Conservation (phyloP, 2,113 vertebrate genomes). For the Notarius lentiginosus region DNA sequence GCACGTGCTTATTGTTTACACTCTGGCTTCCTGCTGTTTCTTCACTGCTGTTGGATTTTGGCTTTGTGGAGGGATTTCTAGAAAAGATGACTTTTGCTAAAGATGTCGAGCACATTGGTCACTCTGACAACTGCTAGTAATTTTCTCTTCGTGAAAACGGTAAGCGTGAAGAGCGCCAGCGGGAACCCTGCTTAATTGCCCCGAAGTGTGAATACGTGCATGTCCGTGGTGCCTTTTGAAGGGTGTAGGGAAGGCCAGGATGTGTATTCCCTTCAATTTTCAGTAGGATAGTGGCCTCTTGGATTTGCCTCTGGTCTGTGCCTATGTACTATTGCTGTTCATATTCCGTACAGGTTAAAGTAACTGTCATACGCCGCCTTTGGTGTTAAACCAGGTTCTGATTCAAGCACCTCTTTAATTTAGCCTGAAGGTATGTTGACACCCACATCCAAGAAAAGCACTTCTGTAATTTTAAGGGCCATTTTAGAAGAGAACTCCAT, state of each 20-base stretch:
- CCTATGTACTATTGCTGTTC: neutral
- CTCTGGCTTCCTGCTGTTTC: too few species aligned
- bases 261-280: neutral
- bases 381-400: neutral
- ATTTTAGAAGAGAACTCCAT: neutral
- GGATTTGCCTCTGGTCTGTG: neutral
- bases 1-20: too few species aligned
- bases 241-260: neutral
- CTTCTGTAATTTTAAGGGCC: neutral
- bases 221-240: neutral
- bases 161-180: too few species aligned
- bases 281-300: neutral
- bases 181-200: neutral
- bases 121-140: too few species aligned
- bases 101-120: too few species aligned
- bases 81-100: too few species aligned
- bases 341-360: neutral
- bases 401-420: neutral
- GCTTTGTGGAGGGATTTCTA: too few species aligned
- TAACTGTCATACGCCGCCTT: neutral
- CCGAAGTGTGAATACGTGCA: neutral
- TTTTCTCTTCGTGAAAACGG: too few species aligned
- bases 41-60: too few species aligned
- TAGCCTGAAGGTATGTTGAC: conserved; percentile 25
- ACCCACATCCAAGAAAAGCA: conserved; percentile 29